Percentiles rank a stretch among this genome's conserved stretches.
Conservation (phyloP, 2,888 invertebrate genomes). For the Athalia rosae region DNA sequence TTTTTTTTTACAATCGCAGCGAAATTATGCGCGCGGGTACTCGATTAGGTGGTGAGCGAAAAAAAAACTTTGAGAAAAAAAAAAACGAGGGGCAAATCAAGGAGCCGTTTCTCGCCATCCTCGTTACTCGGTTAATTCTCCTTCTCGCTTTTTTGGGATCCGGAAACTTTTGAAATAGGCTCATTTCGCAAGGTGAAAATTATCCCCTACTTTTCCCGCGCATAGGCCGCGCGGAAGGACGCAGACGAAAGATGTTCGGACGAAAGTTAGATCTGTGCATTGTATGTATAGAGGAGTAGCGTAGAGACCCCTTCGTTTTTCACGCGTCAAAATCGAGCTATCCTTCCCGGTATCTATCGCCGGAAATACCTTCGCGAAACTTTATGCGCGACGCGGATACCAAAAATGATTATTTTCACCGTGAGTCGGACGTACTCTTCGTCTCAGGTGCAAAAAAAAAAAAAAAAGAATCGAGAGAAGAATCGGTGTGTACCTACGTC, state of each 20-base stretch:
- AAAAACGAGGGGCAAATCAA: background rate
- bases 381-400: background rate
- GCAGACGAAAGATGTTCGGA: background rate
- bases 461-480: background rate
- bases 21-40: background rate
- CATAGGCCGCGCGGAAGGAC: too few relatives aligned
- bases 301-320: background rate
- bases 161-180: constrained; percentile 14
- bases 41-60: background rate
- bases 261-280: constrained; percentile 1
- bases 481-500: background rate
- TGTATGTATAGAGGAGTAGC: background rate
- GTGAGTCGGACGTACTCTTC: too few relatives aligned
- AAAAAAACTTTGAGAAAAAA: background rate
- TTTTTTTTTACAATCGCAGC: background rate
- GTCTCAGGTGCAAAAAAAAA: background rate
- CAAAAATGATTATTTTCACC: too few relatives aligned
- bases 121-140: constrained; percentile 22
- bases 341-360: too few relatives aligned
- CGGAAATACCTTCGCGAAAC: background rate
- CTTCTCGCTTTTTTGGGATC: background rate
- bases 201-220: constrained; percentile 2
- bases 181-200: constrained; percentile 26
- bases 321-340: background rate
- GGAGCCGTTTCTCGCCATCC: background rate